phyloP scores from a whole-genome alignment of 2,797 vertebrate genomes.

The Catharus ustulatus region DNA sequence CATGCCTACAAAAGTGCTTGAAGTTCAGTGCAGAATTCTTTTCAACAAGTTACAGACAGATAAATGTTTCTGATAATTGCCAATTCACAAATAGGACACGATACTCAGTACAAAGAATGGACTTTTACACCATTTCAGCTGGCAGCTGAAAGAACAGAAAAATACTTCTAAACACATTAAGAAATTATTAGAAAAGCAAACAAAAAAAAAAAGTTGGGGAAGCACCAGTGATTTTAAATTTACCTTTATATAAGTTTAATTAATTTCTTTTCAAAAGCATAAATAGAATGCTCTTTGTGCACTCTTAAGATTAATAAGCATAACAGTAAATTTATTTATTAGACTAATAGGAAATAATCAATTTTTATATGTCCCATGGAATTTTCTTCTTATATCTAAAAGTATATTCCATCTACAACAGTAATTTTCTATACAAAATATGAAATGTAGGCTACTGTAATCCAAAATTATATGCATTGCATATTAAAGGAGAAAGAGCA shows the following conservation, averaged over 20 bases:
- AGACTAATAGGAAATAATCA: not conserved
- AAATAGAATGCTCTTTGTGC: not conserved
- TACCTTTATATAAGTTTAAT: not conserved
- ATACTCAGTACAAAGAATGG: not conserved
- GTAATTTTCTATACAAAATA: not conserved
- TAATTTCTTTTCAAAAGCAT: not conserved
- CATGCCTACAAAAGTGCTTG: not conserved
- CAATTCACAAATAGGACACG: not conserved
- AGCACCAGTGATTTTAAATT: not conserved
- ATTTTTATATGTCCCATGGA: not conserved
- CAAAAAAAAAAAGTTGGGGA: not conserved
- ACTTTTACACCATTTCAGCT: conserved; percentile 10
- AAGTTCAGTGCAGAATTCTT: not conserved
- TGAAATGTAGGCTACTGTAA: not conserved
- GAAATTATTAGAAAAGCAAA: not conserved
- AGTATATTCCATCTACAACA: not conserved
- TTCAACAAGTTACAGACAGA: not conserved
- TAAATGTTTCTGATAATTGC: not conserved
- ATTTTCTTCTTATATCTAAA: not conserved
- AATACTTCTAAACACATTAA: not conserved
- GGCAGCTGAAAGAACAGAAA: not conserved
- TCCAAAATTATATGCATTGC: not conserved
- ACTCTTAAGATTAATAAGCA: not conserved
- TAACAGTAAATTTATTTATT: not conserved
- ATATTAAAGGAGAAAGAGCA: not conserved